phyloP scores from a whole-genome alignment of 2,888 invertebrate species.

The Aplocera efformata region DNA sequence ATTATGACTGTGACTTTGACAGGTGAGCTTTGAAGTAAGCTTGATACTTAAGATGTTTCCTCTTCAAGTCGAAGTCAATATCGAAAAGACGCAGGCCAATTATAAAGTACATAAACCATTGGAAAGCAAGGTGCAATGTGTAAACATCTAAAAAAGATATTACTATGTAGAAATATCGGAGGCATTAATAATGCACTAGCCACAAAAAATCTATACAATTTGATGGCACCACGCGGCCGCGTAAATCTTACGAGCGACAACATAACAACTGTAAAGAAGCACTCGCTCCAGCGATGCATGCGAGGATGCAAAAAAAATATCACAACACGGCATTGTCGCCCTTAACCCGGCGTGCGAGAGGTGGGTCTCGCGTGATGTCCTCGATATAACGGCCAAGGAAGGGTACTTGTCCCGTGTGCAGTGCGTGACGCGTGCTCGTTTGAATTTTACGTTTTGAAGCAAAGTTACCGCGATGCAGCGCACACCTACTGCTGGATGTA shows the following conservation, averaged over 20 bases:
- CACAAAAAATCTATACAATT: constrained; percentile 2
- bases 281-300: constrained; percentile 22
- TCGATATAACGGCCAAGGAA: background rate
- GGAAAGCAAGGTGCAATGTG: too few species aligned
- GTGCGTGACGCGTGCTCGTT: constrained; percentile 24
- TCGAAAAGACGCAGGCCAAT: too few species aligned
- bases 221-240: constrained; percentile 1
- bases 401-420: constrained; percentile 14
- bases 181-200: background rate
- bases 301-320: constrained; percentile 21
- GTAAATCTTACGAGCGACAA: constrained; percentile 31
- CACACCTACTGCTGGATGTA: too few species aligned
- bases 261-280: constrained; percentile 36
- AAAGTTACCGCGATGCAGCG: background rate
- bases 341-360: background rate
- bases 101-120: too few species aligned
- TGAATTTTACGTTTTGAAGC: constrained; percentile 18
- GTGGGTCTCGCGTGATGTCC: constrained; percentile 4
- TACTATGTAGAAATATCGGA: too few species aligned
- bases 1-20: too few species aligned
- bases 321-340: constrained; percentile 4
- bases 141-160: too few species aligned
- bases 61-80: too few species aligned
- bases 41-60: too few species aligned
- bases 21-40: too few species aligned